Evolutionary conservation across 1,140 invertebrate species (phyloP), one percentile per base, ranked within the genome.

Genomic region (Nebria ingens): DNA sequence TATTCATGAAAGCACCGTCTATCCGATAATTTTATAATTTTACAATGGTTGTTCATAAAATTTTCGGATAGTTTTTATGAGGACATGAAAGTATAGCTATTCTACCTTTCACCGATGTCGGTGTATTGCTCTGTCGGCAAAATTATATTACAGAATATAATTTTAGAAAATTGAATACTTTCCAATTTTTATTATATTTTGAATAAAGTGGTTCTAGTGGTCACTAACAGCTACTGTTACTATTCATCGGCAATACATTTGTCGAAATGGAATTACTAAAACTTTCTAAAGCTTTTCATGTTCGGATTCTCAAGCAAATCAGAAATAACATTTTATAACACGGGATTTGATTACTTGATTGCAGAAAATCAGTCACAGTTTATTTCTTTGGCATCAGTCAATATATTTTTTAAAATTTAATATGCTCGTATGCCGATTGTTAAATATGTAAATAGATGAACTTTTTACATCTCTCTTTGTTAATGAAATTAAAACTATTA

Each of bases 131-230:
- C 13, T 45, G 40, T 45, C 40, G 40, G 40, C 15, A 45, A 45
- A 45, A 45, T 45, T 45, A 45, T 45, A 45, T 45, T 45, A 17
- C 40, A 45, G 3, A 17, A 17, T 6, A 45, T 45, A 17, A 45
- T n/a, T 34, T n/a, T n/a, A n/a, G 25, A 17, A 9, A 4, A 45
- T 12, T 12, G 40, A 45, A 45, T 45, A 45, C 40, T 45, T 45
- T 45, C 40, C 40, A 45, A 45, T 45, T 45, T 29, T 45, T 45
- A 45, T 45, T 45, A 17, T 45, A 45, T 45, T 45, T 45, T 45
- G 40, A 45, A 11, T 45, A n/a, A n/a, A n/a, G n/a, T 45, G 9
- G 9, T 45, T 17, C 17, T n/a, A n/a, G 40, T 45, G 40, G 40
- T 45, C 17, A 13, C 3, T 45, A 45, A 12, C 17, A 4, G 40